Conservation (phyloP, 2,888 invertebrate genomes). For the Pollenia labialis region DNA sequence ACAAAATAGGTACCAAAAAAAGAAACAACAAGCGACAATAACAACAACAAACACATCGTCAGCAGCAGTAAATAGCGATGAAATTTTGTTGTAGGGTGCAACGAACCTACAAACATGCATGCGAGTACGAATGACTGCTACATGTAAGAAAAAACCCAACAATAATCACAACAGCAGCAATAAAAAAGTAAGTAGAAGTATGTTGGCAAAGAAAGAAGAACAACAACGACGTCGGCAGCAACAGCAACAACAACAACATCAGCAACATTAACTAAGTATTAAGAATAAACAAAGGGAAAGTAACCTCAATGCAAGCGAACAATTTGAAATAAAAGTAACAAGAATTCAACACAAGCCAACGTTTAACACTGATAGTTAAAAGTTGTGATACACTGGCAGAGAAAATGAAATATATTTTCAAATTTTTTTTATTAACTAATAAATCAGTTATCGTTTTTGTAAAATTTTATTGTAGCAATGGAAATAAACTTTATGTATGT, state of each 20-base stretch:
- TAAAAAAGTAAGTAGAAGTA: constrained; percentile 50
- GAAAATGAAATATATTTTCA: background rate
- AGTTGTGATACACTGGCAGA: background rate
- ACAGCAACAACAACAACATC: constrained; percentile 15
- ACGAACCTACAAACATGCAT: constrained; percentile 71
- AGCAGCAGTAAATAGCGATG: constrained; percentile 49
- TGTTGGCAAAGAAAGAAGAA: constrained; percentile 60
- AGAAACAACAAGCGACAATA: constrained; percentile 62
- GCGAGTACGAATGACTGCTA: constrained; percentile 22
- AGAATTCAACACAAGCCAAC: background rate
- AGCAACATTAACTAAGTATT: background rate
- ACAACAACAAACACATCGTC: constrained; percentile 42
- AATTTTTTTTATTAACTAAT: background rate
- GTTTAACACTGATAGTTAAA: background rate
- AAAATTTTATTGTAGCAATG: too few relatives aligned
- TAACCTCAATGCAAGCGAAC: constrained; percentile 37
- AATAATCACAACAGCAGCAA: constrained; percentile 38
- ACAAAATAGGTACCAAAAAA: constrained; percentile 2
- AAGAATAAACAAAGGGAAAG: constrained; percentile 61
- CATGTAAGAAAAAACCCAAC: constrained; percentile 29
- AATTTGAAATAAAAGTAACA: constrained; percentile 10
- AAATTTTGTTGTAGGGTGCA: constrained; percentile 71
- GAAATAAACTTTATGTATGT: too few relatives aligned
- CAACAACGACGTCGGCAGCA: constrained; percentile 15
- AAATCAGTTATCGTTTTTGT: too few relatives aligned